phyloP scores from a whole-genome alignment of 2,113 vertebrate genomes.

The Cololabis saira region DNA sequence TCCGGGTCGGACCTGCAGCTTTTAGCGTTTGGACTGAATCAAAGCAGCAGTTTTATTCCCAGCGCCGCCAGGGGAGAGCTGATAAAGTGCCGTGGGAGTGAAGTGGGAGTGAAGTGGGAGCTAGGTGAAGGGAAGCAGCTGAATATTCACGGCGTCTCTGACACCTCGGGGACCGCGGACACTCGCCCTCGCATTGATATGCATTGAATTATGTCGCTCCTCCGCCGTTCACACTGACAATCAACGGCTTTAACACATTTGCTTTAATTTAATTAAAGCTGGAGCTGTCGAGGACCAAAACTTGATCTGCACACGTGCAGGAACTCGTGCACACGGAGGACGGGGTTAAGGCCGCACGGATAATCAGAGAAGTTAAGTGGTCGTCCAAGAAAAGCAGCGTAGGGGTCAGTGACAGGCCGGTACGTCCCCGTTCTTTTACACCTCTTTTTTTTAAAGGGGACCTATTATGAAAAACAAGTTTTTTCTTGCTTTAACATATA shows the following conservation, averaged over 20 bases:
- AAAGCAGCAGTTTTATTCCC: slow-evolving; percentile 34
- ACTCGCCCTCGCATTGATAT: slow-evolving; percentile 82
- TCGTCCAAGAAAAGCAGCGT: slow-evolving; percentile 7
- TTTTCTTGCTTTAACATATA: too few relatives aligned
- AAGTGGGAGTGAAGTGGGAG: slow-evolving; percentile 83
- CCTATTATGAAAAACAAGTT: too few relatives aligned
- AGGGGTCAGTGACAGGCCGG: slow-evolving; percentile 13
- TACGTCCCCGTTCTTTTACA: neutral
- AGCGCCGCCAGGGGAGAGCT: slow-evolving; percentile 62
- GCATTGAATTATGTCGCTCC: slow-evolving; percentile 76
- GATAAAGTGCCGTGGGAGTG: slow-evolving; percentile 80
- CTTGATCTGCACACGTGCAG: slow-evolving; percentile 76
- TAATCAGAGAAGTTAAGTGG: slow-evolving; percentile 65
- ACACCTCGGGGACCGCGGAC: slow-evolving; percentile 80
- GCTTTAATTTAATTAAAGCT: slow-evolving; percentile 86
- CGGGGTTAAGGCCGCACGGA: slow-evolving; percentile 63
- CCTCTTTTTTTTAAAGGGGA: slow-evolving; percentile 11
- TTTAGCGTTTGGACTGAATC: slow-evolving; percentile 31
- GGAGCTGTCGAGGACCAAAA: slow-evolving; percentile 77
- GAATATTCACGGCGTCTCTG: slow-evolving; percentile 82
- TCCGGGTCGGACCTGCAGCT: too few relatives aligned
- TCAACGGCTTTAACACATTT: slow-evolving; percentile 81
- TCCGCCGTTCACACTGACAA: slow-evolving; percentile 68
- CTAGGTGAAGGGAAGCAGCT: slow-evolving; percentile 79
- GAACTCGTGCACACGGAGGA: slow-evolving; percentile 43